A percentile compares a stretch with the other conserved stretches of the same genome.
These are phyloP conservation scores for Pristionchus japonicus DNA, from an alignment of 2,888 invertebrate species.

Conservation along the genomic window DNA sequence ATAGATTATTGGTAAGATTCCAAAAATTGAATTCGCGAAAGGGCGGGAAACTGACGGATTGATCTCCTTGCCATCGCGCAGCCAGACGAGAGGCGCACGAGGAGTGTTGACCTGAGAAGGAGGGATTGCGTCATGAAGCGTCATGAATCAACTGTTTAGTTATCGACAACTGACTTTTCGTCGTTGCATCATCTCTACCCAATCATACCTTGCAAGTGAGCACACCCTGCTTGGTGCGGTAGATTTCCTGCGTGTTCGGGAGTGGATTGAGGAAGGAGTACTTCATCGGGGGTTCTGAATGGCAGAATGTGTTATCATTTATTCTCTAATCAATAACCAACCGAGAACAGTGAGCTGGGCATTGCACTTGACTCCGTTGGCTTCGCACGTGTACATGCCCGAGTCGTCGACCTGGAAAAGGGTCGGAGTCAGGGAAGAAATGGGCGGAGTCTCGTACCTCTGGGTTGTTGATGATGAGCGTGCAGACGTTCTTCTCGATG, in stretches of 20 bases:
- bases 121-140: constrained; percentile 52
- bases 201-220: constrained; percentile 89
- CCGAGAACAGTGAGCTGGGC: constrained; percentile 94
- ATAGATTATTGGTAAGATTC: neutral
- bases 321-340: constrained; percentile 72
- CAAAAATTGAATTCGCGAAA: neutral
- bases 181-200: neutral
- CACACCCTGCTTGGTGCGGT: constrained; percentile 86
- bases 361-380: constrained; percentile 89
- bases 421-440: constrained; percentile 5
- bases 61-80: constrained; percentile 84
- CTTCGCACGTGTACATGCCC: constrained; percentile 95
- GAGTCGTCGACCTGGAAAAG: constrained; percentile 84
- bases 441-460: constrained; percentile 79
- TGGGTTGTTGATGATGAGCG: constrained; percentile 89
- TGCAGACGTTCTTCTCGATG: constrained; percentile 91
- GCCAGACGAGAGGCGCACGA: constrained; percentile 95
- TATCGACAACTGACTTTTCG: neutral
- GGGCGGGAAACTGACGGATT: constrained; percentile 76
- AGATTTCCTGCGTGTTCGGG: constrained; percentile 90
- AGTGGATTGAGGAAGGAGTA: constrained; percentile 93
- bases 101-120: constrained; percentile 92
- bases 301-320: constrained; percentile 57
- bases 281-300: constrained; percentile 92
- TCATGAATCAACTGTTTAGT: neutral